phyloP scores from a whole-genome alignment of 2,888 invertebrate genomes.

The Lacanobia wlatinum region DNA sequence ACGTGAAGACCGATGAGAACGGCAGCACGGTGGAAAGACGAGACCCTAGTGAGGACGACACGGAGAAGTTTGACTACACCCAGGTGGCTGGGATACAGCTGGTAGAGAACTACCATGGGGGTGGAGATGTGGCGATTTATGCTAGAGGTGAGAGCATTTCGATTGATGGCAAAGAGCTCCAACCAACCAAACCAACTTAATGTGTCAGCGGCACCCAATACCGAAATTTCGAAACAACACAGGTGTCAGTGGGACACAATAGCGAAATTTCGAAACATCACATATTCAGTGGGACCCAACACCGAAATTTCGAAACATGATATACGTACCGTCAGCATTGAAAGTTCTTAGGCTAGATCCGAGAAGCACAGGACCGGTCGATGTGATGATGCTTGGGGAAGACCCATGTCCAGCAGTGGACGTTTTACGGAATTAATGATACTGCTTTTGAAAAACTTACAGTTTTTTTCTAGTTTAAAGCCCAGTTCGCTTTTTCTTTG shows the following conservation, averaged over 20 bases:
- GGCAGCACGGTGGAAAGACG: conserved; percentile 83
- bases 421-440: neutral
- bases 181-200: too few species aligned
- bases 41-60: conserved; percentile 92
- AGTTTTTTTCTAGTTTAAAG: neutral
- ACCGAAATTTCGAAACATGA: too few species aligned
- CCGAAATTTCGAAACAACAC: too few species aligned
- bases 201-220: too few species aligned
- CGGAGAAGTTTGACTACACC: conserved; percentile 92
- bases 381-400: neutral
- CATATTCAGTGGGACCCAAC: too few species aligned
- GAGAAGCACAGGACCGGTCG: neutral
- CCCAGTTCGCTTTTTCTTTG: neutral
- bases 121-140: conserved; percentile 96
- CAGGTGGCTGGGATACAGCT: conserved; percentile 93
- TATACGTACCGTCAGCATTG: too few species aligned
- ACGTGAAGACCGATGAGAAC: conserved; percentile 73
- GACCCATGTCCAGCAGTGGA: neutral
- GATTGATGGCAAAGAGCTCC: too few species aligned
- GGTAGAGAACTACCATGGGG: conserved; percentile 95
- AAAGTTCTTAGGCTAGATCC: neutral
- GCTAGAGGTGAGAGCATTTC: conserved; percentile 91
- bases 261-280: too few species aligned
- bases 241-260: too few species aligned
- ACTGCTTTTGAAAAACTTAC: too few species aligned